A percentile compares a stretch with the other conserved stretches of the same genome.
These are phyloP conservation scores for Pseudolaguvia tuberculata DNA, from an alignment of 2,113 vertebrate species.

Conservation along the genomic window DNA sequence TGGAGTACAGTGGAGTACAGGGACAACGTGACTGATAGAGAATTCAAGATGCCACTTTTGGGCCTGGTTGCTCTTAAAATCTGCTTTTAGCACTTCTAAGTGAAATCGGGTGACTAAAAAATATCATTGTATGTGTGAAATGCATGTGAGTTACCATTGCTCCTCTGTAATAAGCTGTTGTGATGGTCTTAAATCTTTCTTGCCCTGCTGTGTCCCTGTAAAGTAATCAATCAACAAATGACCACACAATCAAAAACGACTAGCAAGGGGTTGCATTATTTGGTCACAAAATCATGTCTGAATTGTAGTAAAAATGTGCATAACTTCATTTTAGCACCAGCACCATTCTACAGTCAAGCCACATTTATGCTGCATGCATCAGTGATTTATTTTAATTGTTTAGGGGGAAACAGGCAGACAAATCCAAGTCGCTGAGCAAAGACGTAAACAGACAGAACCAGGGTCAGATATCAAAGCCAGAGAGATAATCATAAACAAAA, in stretches of 20 bases:
- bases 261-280: not conserved
- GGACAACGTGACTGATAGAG: too few relatives aligned
- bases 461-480: too few relatives aligned
- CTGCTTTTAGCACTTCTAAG: not conserved
- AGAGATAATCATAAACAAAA: too few relatives aligned
- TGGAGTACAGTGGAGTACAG: too few relatives aligned
- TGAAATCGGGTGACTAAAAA: not conserved
- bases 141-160: conserved; percentile 80
- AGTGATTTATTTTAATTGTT: too few relatives aligned
- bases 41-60: too few relatives aligned
- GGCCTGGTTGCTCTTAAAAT: not conserved
- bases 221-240: conserved; percentile 16
- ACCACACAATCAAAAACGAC: not conserved
- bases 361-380: too few relatives aligned
- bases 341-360: not conserved
- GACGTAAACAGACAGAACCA: too few relatives aligned
- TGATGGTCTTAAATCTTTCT: conserved; percentile 94
- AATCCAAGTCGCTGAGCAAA: too few relatives aligned
- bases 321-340: not conserved
- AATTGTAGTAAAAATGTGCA: not conserved
- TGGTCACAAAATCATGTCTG: not conserved
- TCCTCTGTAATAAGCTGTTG: conserved; percentile 91
- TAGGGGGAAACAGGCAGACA: too few relatives aligned
- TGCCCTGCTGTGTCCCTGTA: conserved; percentile 91
- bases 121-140: not conserved